These are phyloP conservation scores for Steinernema carpocapsae DNA, from an alignment of 2,888 invertebrate genomes.

Conservation along the genomic window DNA sequence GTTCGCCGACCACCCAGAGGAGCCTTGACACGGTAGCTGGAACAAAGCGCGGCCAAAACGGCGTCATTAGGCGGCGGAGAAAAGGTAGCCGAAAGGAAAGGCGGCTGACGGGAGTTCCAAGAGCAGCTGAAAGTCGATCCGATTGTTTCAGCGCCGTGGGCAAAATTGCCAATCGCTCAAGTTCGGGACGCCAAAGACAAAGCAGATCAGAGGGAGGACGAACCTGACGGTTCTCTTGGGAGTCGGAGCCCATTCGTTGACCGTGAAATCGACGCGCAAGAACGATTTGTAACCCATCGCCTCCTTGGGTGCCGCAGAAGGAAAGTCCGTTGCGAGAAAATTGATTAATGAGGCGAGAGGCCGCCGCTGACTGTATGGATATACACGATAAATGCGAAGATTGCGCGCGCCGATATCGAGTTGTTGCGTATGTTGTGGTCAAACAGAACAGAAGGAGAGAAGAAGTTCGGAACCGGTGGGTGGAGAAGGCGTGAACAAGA, in stretches of 20 bases:
- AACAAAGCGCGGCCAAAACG: slow-evolving; percentile 13
- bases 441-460: too few species aligned
- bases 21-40: slow-evolving; percentile 7
- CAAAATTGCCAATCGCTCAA: slow-evolving; percentile 2
- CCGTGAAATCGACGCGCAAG: slow-evolving; percentile 30
- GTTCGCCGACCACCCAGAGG: background rate
- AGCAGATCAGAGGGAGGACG: background rate
- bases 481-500: background rate
- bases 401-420: slow-evolving; percentile 3
- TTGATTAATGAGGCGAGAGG: slow-evolving; percentile 16
- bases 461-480: background rate
- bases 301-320: background rate
- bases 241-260: background rate
- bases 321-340: background rate
- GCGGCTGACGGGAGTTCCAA: background rate
- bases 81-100: background rate
- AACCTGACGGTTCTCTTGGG: background rate
- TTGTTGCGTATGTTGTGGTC: background rate
- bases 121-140: background rate
- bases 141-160: slow-evolving; percentile 12
- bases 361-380: background rate
- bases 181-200: background rate
- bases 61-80: background rate
- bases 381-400: background rate
- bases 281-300: slow-evolving; percentile 13